phyloP scores from a whole-genome alignment of 2,888 invertebrate species.

The Blera fallax region DNA sequence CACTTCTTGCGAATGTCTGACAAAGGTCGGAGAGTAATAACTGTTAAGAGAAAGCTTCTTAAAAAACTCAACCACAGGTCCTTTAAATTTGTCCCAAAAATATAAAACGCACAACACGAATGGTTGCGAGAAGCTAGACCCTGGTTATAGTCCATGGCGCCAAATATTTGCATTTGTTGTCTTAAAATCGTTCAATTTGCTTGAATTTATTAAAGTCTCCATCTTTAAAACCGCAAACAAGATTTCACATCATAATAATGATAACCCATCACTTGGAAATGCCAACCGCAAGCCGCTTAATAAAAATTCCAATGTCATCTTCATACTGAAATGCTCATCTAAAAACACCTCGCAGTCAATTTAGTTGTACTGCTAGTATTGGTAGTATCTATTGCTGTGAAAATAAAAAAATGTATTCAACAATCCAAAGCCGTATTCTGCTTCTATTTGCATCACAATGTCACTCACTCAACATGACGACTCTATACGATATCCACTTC shows the following conservation, averaged over 20 bases:
- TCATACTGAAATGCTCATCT: background rate
- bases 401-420: background rate
- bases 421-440: background rate
- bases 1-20: too few species aligned
- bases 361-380: background rate
- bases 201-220: background rate
- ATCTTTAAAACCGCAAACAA: background rate
- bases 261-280: background rate
- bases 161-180: too few species aligned
- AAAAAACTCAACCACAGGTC: too few species aligned
- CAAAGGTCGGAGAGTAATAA: too few species aligned
- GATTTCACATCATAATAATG: background rate
- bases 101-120: too few species aligned
- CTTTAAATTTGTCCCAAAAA: too few species aligned
- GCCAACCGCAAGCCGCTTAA: background rate
- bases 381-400: background rate
- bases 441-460: slow-evolving; percentile 13
- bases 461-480: slow-evolving; percentile 20
- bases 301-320: background rate
- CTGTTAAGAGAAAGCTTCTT: too few species aligned
- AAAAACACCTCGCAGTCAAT: background rate
- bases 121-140: too few species aligned
- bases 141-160: too few species aligned
- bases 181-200: too few species aligned
- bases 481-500: background rate